Percentiles rank a stretch among this genome's conserved stretches.
Conservation (phyloP, 2,797 vertebrate species). For the Leuciscus waleckii region DNA sequence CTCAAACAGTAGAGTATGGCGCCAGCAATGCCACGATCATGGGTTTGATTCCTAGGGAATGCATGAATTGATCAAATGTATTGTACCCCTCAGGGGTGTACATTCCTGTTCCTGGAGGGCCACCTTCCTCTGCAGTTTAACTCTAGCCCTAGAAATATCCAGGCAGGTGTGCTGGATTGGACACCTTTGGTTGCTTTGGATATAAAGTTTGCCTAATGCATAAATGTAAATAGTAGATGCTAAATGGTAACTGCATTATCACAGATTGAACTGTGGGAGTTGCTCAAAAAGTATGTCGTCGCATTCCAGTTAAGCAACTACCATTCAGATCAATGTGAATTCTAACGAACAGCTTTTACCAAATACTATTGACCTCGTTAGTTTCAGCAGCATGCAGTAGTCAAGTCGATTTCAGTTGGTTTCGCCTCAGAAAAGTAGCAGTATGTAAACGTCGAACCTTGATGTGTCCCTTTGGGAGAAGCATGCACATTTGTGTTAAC, state of each 20-base stretch:
- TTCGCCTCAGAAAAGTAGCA: not conserved
- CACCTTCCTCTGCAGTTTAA: not conserved
- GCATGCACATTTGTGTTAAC: constrained; percentile 33
- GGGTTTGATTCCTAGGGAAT: not conserved
- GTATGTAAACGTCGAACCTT: not conserved
- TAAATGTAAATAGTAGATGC: not conserved
- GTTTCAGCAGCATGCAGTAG: not conserved
- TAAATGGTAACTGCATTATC: not conserved
- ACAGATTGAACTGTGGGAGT: not conserved
- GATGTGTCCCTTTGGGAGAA: constrained; percentile 20
- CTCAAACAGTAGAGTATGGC: not conserved
- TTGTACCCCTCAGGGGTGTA: not conserved
- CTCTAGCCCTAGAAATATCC: not conserved
- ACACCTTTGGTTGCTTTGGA: not conserved
- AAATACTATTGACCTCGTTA: not conserved
- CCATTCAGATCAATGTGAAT: not conserved
- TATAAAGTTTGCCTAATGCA: not conserved
- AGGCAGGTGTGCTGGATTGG: not conserved
- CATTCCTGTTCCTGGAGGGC: not conserved
- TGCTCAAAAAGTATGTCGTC: not conserved
- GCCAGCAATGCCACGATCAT: not conserved
- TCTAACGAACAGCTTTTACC: not conserved
- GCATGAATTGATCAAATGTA: not conserved
- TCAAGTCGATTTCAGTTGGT: not conserved
- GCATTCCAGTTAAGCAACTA: not conserved